phyloP scores from a whole-genome alignment of 2,797 vertebrate species.

The Trachurus trachurus region DNA sequence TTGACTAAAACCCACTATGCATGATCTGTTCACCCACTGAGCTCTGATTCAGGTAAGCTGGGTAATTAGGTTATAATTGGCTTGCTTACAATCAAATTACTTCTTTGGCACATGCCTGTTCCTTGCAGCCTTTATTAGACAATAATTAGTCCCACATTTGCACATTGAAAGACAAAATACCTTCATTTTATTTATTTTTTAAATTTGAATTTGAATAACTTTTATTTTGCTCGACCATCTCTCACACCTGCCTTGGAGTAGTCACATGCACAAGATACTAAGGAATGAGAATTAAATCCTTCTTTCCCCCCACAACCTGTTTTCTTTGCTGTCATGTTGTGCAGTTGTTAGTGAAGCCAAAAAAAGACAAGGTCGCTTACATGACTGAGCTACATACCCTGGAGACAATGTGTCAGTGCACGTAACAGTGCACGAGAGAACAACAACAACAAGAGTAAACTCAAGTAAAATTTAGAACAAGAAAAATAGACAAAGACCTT shows the following conservation, averaged over 20 bases:
- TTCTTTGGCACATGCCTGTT: slow-evolving; percentile 67
- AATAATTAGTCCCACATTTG: slow-evolving; percentile 63
- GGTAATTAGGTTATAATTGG: slow-evolving; percentile 81
- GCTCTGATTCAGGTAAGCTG: slow-evolving; percentile 75
- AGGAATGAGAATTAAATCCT: slow-evolving; percentile 24
- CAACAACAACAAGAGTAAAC: background rate
- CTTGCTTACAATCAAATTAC: slow-evolving; percentile 74
- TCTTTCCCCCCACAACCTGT: slow-evolving; percentile 63
- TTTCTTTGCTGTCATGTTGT: slow-evolving; percentile 58
- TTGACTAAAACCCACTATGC: slow-evolving; percentile 70
- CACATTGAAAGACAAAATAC: slow-evolving; percentile 34
- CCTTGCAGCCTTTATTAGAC: slow-evolving; percentile 57
- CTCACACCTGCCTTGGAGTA: slow-evolving; percentile 8
- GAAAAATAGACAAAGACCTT: background rate
- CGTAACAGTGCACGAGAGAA: slow-evolving; percentile 3
- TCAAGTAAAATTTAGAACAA: background rate
- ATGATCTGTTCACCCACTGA: slow-evolving; percentile 60
- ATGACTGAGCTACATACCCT: slow-evolving; percentile 67
- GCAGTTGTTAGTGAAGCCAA: slow-evolving; percentile 61
- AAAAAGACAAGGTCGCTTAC: slow-evolving; percentile 60
- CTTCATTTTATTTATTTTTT: background rate
- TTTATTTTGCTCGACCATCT: slow-evolving; percentile 12
- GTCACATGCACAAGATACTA: slow-evolving; percentile 20
- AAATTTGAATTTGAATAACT: slow-evolving; percentile 1
- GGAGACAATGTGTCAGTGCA: slow-evolving; percentile 53